These are phyloP conservation scores for Toxotes lorentzi DNA, from an alignment of 2,797 vertebrate species.

Conservation along the genomic window DNA sequence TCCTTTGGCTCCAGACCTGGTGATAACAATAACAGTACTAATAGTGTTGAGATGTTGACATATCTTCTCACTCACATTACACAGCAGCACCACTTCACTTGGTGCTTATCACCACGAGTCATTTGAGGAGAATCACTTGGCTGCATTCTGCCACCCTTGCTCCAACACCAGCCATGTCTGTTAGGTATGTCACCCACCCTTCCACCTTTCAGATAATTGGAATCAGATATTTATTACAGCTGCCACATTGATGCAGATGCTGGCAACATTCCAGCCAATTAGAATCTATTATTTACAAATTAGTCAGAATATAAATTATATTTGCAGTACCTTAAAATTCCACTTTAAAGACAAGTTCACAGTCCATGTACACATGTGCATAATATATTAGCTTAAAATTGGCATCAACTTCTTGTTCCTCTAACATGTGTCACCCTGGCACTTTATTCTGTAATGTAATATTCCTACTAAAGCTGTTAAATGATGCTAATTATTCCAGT, in stretches of 20 bases:
- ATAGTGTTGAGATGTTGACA: background rate
- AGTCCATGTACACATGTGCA: background rate
- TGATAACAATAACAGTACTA: background rate
- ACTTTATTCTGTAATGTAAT: conserved; percentile 7
- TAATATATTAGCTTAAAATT: background rate
- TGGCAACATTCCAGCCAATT: conserved; percentile 29
- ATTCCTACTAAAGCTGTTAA: conserved; percentile 16
- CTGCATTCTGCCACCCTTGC: background rate
- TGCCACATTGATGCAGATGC: conserved; percentile 22
- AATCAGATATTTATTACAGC: conserved; percentile 45
- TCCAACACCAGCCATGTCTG: background rate
- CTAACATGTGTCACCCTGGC: background rate
- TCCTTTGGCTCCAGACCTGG: background rate
- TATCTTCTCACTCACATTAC: background rate
- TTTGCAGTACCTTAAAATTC: conserved; percentile 5
- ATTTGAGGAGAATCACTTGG: conserved; percentile 23
- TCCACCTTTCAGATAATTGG: conserved; percentile 16
- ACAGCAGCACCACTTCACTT: background rate
- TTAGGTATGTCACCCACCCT: background rate
- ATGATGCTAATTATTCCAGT: conserved; percentile 45
- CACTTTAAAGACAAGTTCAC: conserved; percentile 2
- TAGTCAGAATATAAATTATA: background rate
- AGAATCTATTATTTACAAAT: conserved; percentile 29
- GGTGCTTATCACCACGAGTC: background rate
- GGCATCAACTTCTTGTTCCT: background rate